Conservation (phyloP, 2,797 vertebrate genomes). For the Sebastes hubbsi region DNA sequence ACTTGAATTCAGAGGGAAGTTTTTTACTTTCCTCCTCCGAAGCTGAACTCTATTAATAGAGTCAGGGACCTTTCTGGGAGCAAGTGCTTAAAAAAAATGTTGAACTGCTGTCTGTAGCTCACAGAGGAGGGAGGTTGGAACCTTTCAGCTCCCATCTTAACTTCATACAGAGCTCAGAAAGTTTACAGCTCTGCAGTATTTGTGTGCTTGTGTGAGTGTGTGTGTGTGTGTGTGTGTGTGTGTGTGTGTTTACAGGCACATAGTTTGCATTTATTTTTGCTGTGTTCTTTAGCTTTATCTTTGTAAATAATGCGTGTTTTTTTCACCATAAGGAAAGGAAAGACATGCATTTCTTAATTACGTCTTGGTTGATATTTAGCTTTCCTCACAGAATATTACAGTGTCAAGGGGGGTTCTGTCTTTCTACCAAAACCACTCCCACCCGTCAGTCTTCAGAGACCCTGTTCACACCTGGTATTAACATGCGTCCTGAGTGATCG, state of each 20-base stretch:
- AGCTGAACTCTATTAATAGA: slow-evolving; percentile 55
- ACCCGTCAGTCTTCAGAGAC: slow-evolving; percentile 34
- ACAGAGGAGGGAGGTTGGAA: slow-evolving; percentile 30
- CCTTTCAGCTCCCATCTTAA: slow-evolving; percentile 33
- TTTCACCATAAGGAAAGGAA: slow-evolving; percentile 22
- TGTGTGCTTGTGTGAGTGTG: slow-evolving; percentile 22
- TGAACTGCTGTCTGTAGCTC: slow-evolving; percentile 39
- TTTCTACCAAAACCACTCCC: slow-evolving; percentile 65
- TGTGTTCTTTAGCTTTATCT: slow-evolving; percentile 70
- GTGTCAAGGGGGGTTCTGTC: slow-evolving; percentile 56
- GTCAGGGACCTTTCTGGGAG: slow-evolving; percentile 51
- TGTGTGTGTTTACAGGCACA: slow-evolving; percentile 37
- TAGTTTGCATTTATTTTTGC: slow-evolving; percentile 59
- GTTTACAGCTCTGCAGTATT: slow-evolving; percentile 64
- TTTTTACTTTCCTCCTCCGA: slow-evolving; percentile 42
- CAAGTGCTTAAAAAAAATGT: slow-evolving; percentile 7
- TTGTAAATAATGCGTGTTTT: slow-evolving; percentile 45
- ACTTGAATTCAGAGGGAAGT: slow-evolving; percentile 73
- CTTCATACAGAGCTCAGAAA: slow-evolving; percentile 44
- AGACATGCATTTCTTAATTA: slow-evolving; percentile 16
- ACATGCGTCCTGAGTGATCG: too few species aligned
- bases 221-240: neutral
- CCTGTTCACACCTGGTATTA: too few species aligned
- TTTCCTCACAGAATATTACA: slow-evolving; percentile 37
- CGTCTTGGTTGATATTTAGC: slow-evolving; percentile 31